Base-by-base conservation (phyloP, 2,888 invertebrate species). In the Willowsia nigromaculata region DNA sequence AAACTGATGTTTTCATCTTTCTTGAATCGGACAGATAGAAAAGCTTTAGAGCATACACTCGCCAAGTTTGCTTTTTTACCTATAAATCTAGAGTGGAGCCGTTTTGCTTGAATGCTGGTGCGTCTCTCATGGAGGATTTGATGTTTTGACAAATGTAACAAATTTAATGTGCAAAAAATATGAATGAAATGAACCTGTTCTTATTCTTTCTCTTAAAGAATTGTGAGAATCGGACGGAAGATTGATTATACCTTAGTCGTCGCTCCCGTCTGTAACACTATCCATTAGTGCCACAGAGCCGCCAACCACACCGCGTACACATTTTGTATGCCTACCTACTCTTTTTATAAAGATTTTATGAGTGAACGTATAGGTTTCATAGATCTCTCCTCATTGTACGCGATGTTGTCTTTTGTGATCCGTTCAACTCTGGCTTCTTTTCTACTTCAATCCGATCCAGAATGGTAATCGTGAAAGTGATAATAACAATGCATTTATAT, bases 111-210 rank as follows among this genome's bases (percentile, higher is more conserved):
- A 76, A 82, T 43, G 82, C 76, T 50, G 50, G 62, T 33, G 62
- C 30, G 62, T 62, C 53, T 76, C 43, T 74, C 76, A 59, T 50
- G 25, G 37, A 81, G 78, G 62, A 65, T 87, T 84, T 90, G 90
- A 90, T 90, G 88, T 90, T 90, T 90, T 90, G 90, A 90, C 90
- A 90, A 89, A 91, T 88, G 89, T 89, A 88, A 87, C 90, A 90
- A 89, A 85, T 91, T 92, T 92, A 91, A 92, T 92, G 91, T 91
- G 90, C 91, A 91, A 92, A 91, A 91, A 92, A 91, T 91, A 82
- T 90, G 87, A 85, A 90, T 91, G 89, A 90, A 76, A 91, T 90
- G 89, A 80, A 78, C 85, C 81, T 85, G 22, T 85, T 56, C 84
- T 86, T 81, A 40, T 78, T 85, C 88, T 53, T 85, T 89, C 89